Conservation (phyloP, 2,888 invertebrate species). For the Melinaea marsaeus region DNA sequence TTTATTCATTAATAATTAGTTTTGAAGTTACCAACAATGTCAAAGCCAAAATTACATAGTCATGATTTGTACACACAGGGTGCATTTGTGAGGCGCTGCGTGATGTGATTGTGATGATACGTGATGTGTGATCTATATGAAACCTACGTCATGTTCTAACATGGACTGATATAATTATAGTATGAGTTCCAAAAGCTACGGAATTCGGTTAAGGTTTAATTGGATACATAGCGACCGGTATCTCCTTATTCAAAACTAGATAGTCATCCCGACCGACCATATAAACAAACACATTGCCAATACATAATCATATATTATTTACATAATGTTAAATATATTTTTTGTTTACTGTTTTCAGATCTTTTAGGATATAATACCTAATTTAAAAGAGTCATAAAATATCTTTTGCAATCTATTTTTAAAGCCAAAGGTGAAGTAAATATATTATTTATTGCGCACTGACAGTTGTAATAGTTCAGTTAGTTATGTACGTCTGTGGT, state of each 20-base stretch:
- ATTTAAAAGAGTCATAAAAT: no score
- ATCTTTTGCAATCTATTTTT: no score
- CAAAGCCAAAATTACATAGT: constrained; percentile 1
- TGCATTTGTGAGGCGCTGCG: constrained; percentile 4
- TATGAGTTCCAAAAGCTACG: constrained; percentile 2
- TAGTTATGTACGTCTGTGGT: no score
- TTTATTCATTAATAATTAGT: not conserved
- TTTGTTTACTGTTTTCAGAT: no score
- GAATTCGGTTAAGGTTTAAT: constrained; percentile 4
- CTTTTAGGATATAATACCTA: no score
- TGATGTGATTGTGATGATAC: not conserved
- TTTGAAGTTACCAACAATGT: constrained; percentile 6
- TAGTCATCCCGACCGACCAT: no score
- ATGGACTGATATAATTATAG: constrained; percentile 5
- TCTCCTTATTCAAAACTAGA: not conserved
- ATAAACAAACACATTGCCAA: no score
- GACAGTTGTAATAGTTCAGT: no score
- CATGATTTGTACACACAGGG: constrained; percentile 5
- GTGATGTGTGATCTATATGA: constrained; percentile 4
- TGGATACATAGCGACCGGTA: not conserved
- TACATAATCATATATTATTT: no score
- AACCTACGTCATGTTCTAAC: constrained; percentile 6
- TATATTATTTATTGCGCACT: no score
- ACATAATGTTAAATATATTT: no score
- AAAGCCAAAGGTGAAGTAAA: no score